Evolutionary conservation across 2,888 invertebrate genomes (phyloP), one percentile per base, ranked within the genome.

Genomic region (Drosophila emarginata): DNA sequence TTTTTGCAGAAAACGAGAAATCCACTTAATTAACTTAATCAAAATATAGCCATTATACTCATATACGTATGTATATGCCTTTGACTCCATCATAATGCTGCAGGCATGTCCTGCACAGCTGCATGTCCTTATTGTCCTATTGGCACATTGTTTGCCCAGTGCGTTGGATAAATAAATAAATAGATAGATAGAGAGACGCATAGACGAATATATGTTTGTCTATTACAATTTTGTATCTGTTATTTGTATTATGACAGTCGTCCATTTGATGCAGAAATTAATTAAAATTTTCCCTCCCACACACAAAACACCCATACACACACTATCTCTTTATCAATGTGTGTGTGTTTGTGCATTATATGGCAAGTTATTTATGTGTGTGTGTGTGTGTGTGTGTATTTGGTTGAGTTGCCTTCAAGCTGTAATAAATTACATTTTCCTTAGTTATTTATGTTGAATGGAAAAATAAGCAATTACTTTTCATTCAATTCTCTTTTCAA

Each of bases 11-110:
- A 61, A 64, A 64, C 40, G 65, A 66, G 77, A 86, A 80, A 79
- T 86, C 45, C 78, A 81, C 87, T 85, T 85, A 88, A 85, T 85
- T 85, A 85, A 88, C 72, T 86, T 85, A 87, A 85, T 85, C 85
- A 88, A 88, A 88, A 87, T 87, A 81, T 83, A 78, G 81, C 81
- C 54, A 86, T 87, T 76, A 87, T 83, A 64, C 58, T 58, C 60
- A 71, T 32, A 52, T 62, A 50, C 28, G 62, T 58, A 39, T 56
- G 57, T 50, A 54, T 73, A 58, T 64, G 18, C 54, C 36, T 54
- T 54, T 54, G 54, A 32, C 45, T 45, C 18, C 11, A 21, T 12
- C 45, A 45, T 45, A 12, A 21, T 11, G 45, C 21, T 45, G 45
- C 45, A 45, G 45, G 45, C 45, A 45, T 45, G 45, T 67, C 66